Evolutionary conservation across 1,140 invertebrate genomes (phyloP).

Genomic region (Heliconius hewitsoni): DNA sequence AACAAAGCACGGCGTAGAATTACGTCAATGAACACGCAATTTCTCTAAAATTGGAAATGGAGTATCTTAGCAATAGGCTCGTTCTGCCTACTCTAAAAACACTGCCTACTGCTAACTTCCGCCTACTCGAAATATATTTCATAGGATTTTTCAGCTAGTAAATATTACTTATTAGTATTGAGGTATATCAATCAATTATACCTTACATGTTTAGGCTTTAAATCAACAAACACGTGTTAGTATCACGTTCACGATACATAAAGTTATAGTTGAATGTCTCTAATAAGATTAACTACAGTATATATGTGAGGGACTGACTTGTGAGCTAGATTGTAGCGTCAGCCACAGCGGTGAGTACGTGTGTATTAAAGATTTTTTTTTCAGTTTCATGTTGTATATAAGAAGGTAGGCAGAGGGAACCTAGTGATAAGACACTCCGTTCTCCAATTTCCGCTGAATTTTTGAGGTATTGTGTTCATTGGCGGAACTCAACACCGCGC

Average conservation of each 20-base stretch:
- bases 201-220: slow-evolving; percentile 8
- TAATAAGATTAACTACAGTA: slow-evolving; percentile 60
- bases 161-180: neutral
- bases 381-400: too few species aligned
- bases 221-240: slow-evolving; percentile 20
- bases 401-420: too few species aligned
- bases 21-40: too few species aligned
- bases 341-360: slow-evolving; percentile 67
- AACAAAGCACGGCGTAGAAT: neutral
- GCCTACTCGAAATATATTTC: too few species aligned
- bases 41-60: neutral
- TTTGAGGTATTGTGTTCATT: too few species aligned
- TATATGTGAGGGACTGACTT: slow-evolving; percentile 44
- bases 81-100: neutral
- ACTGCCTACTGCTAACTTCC: too few species aligned
- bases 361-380: neutral
- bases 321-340: slow-evolving; percentile 60
- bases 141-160: too few species aligned
- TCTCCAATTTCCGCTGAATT: too few species aligned
- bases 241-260: slow-evolving; percentile 23
- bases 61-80: neutral
- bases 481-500: too few species aligned
- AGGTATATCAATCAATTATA: slow-evolving; percentile 5
- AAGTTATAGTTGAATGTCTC: slow-evolving; percentile 21
- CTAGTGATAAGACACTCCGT: too few species aligned